Evolutionary conservation across 2,113 vertebrate species (phyloP).

Genomic region (Dissostichus mawsoni): DNA sequence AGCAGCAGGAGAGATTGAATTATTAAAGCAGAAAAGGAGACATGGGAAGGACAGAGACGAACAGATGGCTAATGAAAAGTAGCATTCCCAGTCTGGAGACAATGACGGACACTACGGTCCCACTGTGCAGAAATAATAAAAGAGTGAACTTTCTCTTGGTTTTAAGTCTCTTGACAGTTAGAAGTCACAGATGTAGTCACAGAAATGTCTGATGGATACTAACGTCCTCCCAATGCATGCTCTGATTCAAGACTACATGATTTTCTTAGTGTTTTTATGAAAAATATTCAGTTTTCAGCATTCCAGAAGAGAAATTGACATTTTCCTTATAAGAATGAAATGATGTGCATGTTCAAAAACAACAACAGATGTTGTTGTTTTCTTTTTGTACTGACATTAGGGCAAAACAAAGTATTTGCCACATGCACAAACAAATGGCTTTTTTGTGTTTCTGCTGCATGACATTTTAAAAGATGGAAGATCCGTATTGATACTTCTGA

Average conservation of each 20-base stretch:
- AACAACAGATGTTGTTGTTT: background rate
- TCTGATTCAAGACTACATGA: background rate
- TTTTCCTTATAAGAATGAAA: constrained; percentile 8
- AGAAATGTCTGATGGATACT: background rate
- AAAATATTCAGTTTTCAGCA: background rate
- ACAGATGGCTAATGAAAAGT: constrained; percentile 40
- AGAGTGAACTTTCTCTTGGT: background rate
- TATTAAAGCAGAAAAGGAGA: constrained; percentile 24
- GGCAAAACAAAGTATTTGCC: background rate
- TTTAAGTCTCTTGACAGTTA: constrained; percentile 3
- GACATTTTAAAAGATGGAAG: background rate
- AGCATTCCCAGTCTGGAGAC: constrained; percentile 17
- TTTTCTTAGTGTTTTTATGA: background rate
- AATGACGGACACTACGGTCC: constrained; percentile 27
- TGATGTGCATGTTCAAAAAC: background rate
- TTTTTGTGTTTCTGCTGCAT: background rate
- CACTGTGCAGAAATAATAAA: constrained; percentile 1
- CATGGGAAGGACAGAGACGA: constrained; percentile 5
- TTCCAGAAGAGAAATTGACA: background rate
- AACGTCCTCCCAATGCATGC: background rate
- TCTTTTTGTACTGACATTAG: background rate
- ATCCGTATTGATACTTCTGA: background rate
- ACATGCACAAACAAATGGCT: background rate
- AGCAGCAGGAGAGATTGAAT: background rate
- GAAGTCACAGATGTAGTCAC: constrained; percentile 8